Evolutionary conservation across 2,888 invertebrate genomes (phyloP), one percentile per base, ranked within the genome.

Genomic region (Stenodema calcarata): DNA sequence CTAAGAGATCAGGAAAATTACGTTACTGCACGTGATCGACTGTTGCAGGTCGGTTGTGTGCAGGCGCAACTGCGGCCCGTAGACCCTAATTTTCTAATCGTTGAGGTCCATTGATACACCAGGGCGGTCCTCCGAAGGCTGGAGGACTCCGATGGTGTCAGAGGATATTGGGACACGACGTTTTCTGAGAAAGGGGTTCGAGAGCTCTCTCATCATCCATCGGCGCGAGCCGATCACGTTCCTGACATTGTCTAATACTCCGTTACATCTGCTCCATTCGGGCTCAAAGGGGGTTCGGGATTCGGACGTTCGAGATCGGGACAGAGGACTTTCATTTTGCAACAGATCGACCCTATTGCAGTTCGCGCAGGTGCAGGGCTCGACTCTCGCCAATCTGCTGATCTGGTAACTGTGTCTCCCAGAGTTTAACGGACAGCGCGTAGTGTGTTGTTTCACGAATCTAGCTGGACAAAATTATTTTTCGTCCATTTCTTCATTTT

Each of bases 191-290:
- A 62, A 62, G 62, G 62, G 23, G 23, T 7, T 9, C 62, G 62
- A 18, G 0, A 62, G 35, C 35, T 7, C 23, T 50, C 62, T 23
- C 62, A 62, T 62, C 62, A 23, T 62, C 62, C 11, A 27, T 27
- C 62, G 62, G 23, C 23, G 2, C 62, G 18, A 62, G 62, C 62
- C 23, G 62, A 62, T 62, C 62, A 62, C 62, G 62, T 62, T 62
- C 62, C 62, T 62, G 62, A 62, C 62, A 62, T 62, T 62, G 62
- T 62, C 62, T 62, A 62, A 62, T 62, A 62, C 62, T 62, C 62
- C 62, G 62, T 62, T 62, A 62, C 62, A 62, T 62, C 62, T 50
- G 35, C 35, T 35, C 50, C n/a, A n/a, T 16, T 50, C 50, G 50
- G 6, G 6, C 23, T 62, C 62, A 7, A 54, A 14, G n/a, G 14